Conservation (phyloP, 2,888 invertebrate species). For the Chrysodeixis includens region DNA sequence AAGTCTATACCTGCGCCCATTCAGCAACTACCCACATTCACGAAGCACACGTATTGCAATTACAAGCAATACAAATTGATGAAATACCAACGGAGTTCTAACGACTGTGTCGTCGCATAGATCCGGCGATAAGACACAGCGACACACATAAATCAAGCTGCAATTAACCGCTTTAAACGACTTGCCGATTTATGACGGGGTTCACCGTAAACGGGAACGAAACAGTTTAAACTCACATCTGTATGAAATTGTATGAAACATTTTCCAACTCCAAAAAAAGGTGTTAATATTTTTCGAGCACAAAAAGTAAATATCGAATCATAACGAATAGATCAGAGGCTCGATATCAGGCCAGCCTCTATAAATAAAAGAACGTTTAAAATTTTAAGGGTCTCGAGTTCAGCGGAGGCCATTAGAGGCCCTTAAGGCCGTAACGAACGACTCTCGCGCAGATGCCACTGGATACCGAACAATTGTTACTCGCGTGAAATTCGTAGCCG, state of each 20-base stretch:
- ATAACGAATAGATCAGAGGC: conserved; percentile 77
- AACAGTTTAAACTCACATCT: not conserved
- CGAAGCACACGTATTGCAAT: conserved; percentile 50
- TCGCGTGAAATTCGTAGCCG: conserved; percentile 77
- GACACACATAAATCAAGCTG: conserved; percentile 72
- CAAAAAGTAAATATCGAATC: conserved; percentile 67
- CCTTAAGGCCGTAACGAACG: conserved; percentile 83
- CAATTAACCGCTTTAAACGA: conserved; percentile 69
- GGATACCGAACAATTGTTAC: conserved; percentile 82
- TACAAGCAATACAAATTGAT: conserved; percentile 68
- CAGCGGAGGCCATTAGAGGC: conserved; percentile 83
- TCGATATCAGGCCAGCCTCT: conserved; percentile 79
- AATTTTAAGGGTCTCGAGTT: conserved; percentile 84
- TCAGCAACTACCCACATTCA: conserved; percentile 6
- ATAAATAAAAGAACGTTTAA: conserved; percentile 87
- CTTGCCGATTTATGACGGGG: conserved; percentile 64
- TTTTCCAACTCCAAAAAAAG: conserved; percentile 16
- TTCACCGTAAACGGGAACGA: conserved; percentile 22
- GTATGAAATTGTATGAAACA: not conserved
- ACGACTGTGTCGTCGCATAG: conserved; percentile 55
- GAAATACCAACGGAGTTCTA: conserved; percentile 59
- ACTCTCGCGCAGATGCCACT: conserved; percentile 76
- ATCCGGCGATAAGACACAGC: conserved; percentile 69
- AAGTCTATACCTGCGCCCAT: conserved; percentile 25
- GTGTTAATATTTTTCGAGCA: conserved; percentile 33